A percentile compares a stretch with the other conserved stretches of the same genome.
Conservation (phyloP, 2,888 invertebrate species). For the Melinaea marsaeus region DNA sequence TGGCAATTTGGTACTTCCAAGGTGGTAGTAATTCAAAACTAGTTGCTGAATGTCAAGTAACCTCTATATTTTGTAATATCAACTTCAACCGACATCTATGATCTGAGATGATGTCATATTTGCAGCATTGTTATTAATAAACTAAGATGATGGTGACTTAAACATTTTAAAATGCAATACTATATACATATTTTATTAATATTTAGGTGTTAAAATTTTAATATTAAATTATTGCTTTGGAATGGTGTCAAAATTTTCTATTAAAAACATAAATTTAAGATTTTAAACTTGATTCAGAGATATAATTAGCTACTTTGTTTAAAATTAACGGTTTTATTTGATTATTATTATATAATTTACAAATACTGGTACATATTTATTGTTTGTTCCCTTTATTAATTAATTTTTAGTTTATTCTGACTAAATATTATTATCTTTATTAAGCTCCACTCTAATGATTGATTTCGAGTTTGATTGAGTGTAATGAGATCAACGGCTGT, state of each 20-base stretch:
- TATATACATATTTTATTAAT: conserved; percentile 7
- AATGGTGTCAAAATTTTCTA: no score
- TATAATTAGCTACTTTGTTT: no score
- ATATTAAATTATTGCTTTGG: no score
- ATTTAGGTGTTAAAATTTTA: no score
- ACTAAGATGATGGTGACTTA: conserved; percentile 50
- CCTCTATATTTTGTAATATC: conserved; percentile 16
- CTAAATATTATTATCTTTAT: conserved; percentile 10
- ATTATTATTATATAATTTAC: no score
- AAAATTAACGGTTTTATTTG: no score
- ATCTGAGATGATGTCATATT: conserved; percentile 47
- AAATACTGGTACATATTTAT: no score
- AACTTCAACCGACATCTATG: conserved; percentile 19
- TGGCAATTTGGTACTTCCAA: conserved; percentile 3
- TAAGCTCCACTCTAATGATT: conserved; percentile 17
- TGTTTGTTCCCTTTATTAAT: no score
- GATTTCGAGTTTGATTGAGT: conserved; percentile 36
- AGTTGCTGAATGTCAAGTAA: conserved; percentile 17
- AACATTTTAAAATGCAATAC: conserved; percentile 3
- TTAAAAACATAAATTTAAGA: no score
- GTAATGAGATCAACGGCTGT: conserved; percentile 39
- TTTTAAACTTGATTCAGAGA: no score
- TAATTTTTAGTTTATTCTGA: no score
- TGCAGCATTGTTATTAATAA: conserved; percentile 59
- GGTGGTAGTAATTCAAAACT: conserved; percentile 13